phyloP scores from a whole-genome alignment of 2,888 invertebrate genomes.

The Drosophila percnosoma region DNA sequence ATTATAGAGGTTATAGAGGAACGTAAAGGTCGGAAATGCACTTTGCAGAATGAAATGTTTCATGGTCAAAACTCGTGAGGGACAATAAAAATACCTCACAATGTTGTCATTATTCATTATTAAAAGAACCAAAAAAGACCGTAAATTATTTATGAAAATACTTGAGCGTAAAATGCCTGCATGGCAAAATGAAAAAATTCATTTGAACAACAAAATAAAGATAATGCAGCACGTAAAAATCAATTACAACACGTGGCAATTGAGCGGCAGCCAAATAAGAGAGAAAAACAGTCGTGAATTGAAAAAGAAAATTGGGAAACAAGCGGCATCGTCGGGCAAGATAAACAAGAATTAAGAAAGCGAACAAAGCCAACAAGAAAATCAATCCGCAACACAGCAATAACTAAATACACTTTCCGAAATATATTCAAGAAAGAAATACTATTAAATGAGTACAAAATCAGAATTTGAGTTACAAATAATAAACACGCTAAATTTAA shows the following conservation, averaged over 20 bases:
- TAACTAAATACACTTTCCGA: not conserved
- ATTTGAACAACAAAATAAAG: conserved; percentile 17
- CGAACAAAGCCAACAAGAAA: conserved; percentile 1
- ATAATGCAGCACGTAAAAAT: conserved; percentile 41
- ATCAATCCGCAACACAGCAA: not conserved
- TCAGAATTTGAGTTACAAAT: not conserved
- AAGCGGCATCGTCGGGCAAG: not conserved
- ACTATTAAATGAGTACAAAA: not conserved
- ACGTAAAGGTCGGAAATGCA: not conserved
- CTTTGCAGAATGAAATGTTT: not conserved
- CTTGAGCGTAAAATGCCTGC: conserved; percentile 21
- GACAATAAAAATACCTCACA: not conserved
- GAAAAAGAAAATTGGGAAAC: not conserved
- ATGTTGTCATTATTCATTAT: not conserved
- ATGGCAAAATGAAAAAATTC: conserved; percentile 38
- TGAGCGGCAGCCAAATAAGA: conserved; percentile 1
- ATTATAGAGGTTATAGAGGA: no score
- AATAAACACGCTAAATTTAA: not conserved
- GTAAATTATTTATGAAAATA: conserved; percentile 19
- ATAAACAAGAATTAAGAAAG: conserved; percentile 17
- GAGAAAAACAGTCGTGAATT: conserved; percentile 13
- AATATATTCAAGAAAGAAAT: not conserved
- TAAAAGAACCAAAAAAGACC: not conserved
- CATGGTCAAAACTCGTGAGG: not conserved
- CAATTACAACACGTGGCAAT: conserved; percentile 31